These are phyloP conservation scores for Alloscopus bannaensis DNA, from an alignment of 2,888 invertebrate genomes.

Conservation along the genomic window DNA sequence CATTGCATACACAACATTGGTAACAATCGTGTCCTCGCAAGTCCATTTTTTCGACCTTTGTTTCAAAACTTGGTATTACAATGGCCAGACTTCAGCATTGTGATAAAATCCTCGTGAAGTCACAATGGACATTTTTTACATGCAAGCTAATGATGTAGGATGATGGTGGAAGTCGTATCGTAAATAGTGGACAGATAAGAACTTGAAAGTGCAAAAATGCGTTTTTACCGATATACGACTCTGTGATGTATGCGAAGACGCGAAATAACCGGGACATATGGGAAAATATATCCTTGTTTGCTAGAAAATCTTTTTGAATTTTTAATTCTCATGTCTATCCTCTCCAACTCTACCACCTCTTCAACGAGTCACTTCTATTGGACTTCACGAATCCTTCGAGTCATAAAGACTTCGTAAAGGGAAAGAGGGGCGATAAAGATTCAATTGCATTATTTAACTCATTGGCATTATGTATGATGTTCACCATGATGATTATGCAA, in stretches of 20 bases:
- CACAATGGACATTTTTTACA: conserved; percentile 11
- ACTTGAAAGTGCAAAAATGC: not conserved
- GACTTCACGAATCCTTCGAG: not conserved
- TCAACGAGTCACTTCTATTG: not conserved
- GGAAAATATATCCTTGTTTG: not conserved
- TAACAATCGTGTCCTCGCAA: not conserved
- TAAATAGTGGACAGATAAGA: not conserved
- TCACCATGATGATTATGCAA: conserved; percentile 12
- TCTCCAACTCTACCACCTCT: not conserved
- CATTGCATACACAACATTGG: not conserved
- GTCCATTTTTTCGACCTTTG: conserved; percentile 4
- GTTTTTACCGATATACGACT: not conserved
- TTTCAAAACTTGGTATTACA: not conserved
- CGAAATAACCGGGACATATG: not conserved
- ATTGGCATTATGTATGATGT: not conserved
- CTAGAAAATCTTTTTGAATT: not conserved
- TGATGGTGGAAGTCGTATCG: conserved; percentile 11
- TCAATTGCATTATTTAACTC: conserved; percentile 13
- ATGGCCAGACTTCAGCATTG: not conserved
- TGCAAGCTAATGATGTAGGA: conserved; percentile 12
- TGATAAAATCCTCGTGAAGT: conserved; percentile 6
- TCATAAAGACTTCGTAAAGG: too few species aligned
- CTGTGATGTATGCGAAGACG: conserved; percentile 4
- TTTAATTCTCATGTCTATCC: conserved; percentile 6
- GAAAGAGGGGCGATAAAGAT: not conserved